Percentiles rank a stretch among this genome's conserved stretches.
Evolutionary conservation across 2,888 invertebrate species (phyloP).

Genomic region (Brachypterus glaber): DNA sequence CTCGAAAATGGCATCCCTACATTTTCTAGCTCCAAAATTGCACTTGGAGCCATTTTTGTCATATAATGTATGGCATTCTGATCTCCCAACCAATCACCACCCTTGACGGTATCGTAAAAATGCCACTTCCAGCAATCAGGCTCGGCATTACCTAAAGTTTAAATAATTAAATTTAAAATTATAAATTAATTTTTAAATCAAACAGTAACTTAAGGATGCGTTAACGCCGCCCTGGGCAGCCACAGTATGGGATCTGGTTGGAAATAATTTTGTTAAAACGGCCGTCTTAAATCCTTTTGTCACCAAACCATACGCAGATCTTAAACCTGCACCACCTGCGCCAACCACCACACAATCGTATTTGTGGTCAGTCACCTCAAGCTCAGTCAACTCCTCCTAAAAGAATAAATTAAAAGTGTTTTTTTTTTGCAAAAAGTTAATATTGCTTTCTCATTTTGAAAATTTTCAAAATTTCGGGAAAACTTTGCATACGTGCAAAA

Average conservation of each 20-base stretch:
- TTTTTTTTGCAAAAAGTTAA: no score
- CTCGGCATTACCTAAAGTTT: constrained; percentile 51
- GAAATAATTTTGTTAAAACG: constrained; percentile 65
- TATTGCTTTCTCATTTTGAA: no score
- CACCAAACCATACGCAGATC: constrained; percentile 64
- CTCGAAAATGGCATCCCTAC: constrained; percentile 60
- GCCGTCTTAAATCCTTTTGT: constrained; percentile 65
- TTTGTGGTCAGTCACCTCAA: constrained; percentile 53
- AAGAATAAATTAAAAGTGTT: no score
- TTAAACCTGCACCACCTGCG: constrained; percentile 65
- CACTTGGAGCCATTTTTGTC: constrained; percentile 53
- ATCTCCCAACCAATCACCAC: constrained; percentile 69
- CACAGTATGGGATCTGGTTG: constrained; percentile 67
- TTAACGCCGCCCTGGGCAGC: constrained; percentile 76
- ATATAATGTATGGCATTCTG: constrained; percentile 70
- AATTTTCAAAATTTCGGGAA: no score
- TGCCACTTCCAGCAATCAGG: constrained; percentile 68
- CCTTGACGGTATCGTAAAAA: constrained; percentile 67
- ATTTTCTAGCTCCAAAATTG: constrained; percentile 53
- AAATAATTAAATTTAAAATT: constrained; percentile 2
- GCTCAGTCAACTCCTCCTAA: no score
- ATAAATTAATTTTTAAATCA: neutral
- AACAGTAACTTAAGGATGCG: constrained; percentile 53
- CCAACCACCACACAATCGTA: constrained; percentile 68
- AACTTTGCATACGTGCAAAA: no score